Base-by-base conservation (phyloP, 2,113 vertebrate species). In the Xiphorhynchus elegans region DNA sequence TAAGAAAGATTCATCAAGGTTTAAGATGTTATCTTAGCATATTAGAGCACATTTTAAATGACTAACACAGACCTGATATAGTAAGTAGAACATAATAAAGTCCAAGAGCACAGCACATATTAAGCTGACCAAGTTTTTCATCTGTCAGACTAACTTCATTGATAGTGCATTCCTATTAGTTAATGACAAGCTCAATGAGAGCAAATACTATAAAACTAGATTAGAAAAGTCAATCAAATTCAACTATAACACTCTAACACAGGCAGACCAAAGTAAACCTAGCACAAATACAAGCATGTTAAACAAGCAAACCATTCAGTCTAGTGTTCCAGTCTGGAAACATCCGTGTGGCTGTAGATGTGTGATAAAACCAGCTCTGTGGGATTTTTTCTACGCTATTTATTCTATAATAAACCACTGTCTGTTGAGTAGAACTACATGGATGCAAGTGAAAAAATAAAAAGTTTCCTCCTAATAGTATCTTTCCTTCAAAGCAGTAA, bases 271-370 rank as follows among this genome's bases (percentile, higher is more conserved):
- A 92, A 47, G 16, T 60, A 84, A 78, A 74, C 59, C n/a, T 39
- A 93, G n/a, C 39, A 62, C 25, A 59, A 77, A 85, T 20, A 60
- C 14, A 67, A 90, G 55, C 2, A 4, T 4, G 17, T 49, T 81
- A 84, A 83, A 66, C 18, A 42, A 10, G 29, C 31, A 70, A 92
- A 91, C 63, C 29, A 63, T 52, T 37, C 59, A 69, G 23, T 66
- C 80, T 46, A 84, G 59, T 60, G 58, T 50, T 62, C 50, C 42
- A 49, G 44, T 52, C 81, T 86, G 49, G 64, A 89, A 94, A 77
- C 13, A 29, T 42, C 47, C 21, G 46, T 2, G 0, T 58, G 44
- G 49, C 37, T 56, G 68, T 0, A 80, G 37, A 72, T 44, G 7
- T 72, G 24, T 90, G 42, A 79, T 47, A 66, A 90, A 90, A 88